These are phyloP conservation scores for Rhinella marina DNA, from an alignment of 2,797 vertebrate genomes.

Conservation along the genomic window DNA sequence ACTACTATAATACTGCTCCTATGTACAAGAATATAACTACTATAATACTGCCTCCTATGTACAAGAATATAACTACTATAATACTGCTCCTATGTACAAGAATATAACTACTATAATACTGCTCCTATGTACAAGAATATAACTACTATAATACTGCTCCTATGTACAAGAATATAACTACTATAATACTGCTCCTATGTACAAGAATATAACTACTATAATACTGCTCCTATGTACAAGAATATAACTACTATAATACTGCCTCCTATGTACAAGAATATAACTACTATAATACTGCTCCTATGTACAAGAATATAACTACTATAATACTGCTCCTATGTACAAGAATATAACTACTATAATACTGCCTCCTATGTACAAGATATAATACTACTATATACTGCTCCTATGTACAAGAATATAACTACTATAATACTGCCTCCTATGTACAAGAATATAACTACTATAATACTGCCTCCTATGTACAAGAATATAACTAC, in stretches of 20 bases:
- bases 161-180: neutral
- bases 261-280: neutral
- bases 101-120: neutral
- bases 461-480: too few species aligned
- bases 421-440: too few species aligned
- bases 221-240: neutral
- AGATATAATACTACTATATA: too few species aligned
- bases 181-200: neutral
- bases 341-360: too few species aligned
- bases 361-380: too few species aligned
- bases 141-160: slow-evolving; percentile 5
- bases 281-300: too few species aligned
- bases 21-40: slow-evolving; percentile 2
- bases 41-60: slow-evolving; percentile 1
- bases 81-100: neutral
- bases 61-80: slow-evolving; percentile 3
- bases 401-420: too few species aligned
- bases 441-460: too few species aligned
- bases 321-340: too few species aligned
- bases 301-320: too few species aligned
- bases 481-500: too few species aligned
- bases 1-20: slow-evolving; percentile 1
- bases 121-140: neutral
- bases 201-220: neutral
- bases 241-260: neutral